A percentile compares a stretch with the other conserved stretches of the same genome.
Conservation (phyloP, 2,113 vertebrate species). For the Mixornis gularis region DNA sequence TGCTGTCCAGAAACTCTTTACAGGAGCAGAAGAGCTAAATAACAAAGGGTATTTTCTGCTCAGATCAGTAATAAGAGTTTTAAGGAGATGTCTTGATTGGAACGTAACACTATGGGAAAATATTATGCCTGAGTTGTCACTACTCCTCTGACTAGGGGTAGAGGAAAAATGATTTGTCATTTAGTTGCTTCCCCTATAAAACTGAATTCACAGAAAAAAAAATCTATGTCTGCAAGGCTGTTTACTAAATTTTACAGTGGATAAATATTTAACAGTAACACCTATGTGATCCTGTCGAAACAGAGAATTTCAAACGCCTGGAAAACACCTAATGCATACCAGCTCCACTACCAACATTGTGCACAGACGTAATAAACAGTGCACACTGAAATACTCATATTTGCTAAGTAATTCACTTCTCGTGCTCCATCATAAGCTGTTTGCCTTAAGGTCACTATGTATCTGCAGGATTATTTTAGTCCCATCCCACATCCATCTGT, state of each 20-base stretch:
- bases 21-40: not conserved
- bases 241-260: not conserved
- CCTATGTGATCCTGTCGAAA: not conserved
- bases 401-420: not conserved
- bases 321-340: not conserved
- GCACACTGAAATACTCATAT: not conserved
- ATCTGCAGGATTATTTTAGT: conserved; percentile 28
- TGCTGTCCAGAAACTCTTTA: not conserved
- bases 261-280: not conserved
- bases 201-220: not conserved
- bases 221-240: not conserved
- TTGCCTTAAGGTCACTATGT: conserved; percentile 1
- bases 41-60: not conserved
- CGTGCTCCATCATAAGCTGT: not conserved
- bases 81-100: not conserved
- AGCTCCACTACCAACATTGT: not conserved
- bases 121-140: not conserved
- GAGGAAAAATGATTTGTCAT: not conserved
- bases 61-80: not conserved
- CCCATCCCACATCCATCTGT: conserved; percentile 22
- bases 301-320: not conserved
- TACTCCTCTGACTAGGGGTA: not conserved
- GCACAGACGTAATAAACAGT: not conserved
- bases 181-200: not conserved
- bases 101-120: not conserved